Evolutionary conservation across 2,888 invertebrate species (phyloP).

Genomic region (Rotaria macrura): DNA sequence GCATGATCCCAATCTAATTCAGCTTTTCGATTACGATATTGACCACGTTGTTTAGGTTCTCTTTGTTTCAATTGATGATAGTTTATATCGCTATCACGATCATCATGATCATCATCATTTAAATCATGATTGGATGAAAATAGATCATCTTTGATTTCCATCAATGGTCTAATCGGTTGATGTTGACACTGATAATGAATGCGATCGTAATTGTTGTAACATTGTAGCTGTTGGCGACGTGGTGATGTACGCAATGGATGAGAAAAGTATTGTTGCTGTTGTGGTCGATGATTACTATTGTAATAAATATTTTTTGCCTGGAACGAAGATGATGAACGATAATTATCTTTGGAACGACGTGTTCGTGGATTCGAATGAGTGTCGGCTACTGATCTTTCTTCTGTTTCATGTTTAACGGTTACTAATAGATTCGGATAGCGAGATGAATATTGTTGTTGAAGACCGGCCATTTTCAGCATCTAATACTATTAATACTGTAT

Average conservation of each 20-base stretch:
- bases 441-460: neutral
- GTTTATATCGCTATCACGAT: neutral
- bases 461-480: neutral
- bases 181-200: neutral
- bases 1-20: slow-evolving; percentile 6
- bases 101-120: neutral
- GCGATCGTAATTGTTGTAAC: neutral
- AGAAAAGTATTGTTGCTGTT: neutral
- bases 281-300: neutral
- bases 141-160: neutral
- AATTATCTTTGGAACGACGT: neutral
- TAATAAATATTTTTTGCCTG: neutral
- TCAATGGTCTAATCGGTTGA: neutral
- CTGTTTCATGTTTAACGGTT: neutral
- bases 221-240: neutral
- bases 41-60: neutral
- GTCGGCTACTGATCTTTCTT: neutral
- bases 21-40: neutral
- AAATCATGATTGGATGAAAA: neutral
- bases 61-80: neutral
- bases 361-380: neutral
- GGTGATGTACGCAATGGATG: neutral
- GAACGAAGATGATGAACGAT: neutral
- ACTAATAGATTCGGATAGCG: neutral
- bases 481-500: neutral